phyloP scores from a whole-genome alignment of 2,797 vertebrate species.

The Anguilla marmorata region DNA sequence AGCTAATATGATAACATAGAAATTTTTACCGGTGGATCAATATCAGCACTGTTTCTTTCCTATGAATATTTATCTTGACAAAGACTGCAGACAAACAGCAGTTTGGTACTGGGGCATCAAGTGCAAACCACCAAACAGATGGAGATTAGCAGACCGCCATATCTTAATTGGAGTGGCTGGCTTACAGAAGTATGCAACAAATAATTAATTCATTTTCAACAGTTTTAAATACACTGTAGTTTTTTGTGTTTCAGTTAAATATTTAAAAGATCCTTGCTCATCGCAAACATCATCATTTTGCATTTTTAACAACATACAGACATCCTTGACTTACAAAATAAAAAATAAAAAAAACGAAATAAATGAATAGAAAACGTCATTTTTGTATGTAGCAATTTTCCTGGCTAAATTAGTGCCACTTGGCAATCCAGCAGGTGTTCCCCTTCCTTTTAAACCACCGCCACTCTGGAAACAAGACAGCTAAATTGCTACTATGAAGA shows the following conservation, averaged over 20 bases:
- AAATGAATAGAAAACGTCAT: not conserved
- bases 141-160: not conserved
- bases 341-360: too few relatives aligned
- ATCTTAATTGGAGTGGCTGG: not conserved
- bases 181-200: not conserved
- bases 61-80: conserved; percentile 5
- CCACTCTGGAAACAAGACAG: not conserved
- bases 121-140: not conserved
- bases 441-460: not conserved
- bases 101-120: not conserved
- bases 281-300: not conserved
- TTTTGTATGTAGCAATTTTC: not conserved
- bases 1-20: not conserved
- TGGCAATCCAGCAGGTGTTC: not conserved
- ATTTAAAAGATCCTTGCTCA: not conserved
- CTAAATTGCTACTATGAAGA: conserved; percentile 10
- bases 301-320: not conserved
- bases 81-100: not conserved
- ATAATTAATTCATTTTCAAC: not conserved
- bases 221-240: not conserved
- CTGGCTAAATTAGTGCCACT: not conserved
- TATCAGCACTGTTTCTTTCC: not conserved
- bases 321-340: not conserved
- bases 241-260: not conserved
- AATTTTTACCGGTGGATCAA: not conserved